These are phyloP conservation scores for Dascyllus trimaculatus DNA, from an alignment of 2,113 vertebrate species.

Conservation along the genomic window DNA sequence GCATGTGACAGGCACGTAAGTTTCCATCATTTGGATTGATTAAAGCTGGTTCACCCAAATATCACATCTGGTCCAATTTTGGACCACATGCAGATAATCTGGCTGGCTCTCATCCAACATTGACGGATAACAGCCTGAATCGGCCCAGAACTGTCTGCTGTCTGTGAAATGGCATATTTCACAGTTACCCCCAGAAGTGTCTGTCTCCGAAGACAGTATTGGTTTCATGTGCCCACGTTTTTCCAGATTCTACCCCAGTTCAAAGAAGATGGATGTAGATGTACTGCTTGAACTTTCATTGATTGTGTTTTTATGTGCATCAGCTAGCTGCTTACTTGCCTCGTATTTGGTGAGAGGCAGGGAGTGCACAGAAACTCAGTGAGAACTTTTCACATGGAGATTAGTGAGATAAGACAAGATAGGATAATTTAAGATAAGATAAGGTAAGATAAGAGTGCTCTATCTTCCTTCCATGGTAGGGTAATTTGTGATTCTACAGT, in stretches of 20 bases:
- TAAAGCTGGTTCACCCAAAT: neutral
- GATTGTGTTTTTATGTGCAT: too few relatives aligned
- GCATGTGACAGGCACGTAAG: neutral
- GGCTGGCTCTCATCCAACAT: neutral
- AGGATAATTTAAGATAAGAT: too few relatives aligned
- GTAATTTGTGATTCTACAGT: too few relatives aligned
- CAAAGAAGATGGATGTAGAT: neutral
- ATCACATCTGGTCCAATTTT: slow-evolving; percentile 4
- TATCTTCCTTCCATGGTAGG: too few relatives aligned
- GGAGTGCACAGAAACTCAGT: too few relatives aligned
- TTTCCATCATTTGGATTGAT: slow-evolving; percentile 5
- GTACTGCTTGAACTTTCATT: neutral
- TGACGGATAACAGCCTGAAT: slow-evolving; percentile 11
- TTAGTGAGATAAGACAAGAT: too few relatives aligned
- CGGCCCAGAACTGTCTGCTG: neutral
- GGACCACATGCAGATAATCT: slow-evolving; percentile 25
- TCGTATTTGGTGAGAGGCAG: too few relatives aligned
- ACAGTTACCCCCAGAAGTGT: neutral
- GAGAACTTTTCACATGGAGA: too few relatives aligned
- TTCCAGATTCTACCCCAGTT: neutral
- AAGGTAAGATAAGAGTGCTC: too few relatives aligned
- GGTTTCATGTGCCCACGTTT: neutral
- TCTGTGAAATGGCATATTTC: neutral
- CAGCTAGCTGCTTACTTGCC: too few relatives aligned
- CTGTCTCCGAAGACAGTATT: neutral